These are phyloP conservation scores for Acanthoscelides obtectus DNA, from an alignment of 2,888 invertebrate species.

Conservation along the genomic window DNA sequence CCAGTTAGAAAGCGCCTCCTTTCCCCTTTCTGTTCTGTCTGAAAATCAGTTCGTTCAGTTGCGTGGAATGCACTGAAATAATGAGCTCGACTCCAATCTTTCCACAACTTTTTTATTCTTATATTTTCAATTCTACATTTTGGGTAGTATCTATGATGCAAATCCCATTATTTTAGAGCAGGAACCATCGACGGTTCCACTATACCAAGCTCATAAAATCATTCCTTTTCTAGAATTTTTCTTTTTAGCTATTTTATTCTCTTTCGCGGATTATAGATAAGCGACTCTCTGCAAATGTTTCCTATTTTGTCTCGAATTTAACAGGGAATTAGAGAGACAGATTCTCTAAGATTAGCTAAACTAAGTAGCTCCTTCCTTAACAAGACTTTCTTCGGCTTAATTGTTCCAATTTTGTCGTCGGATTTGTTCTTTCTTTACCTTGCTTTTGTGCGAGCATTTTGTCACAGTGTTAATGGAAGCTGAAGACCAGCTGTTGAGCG, in stretches of 20 bases:
- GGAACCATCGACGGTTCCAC: too few relatives aligned
- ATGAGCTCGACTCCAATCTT: too few relatives aligned
- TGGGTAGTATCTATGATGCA: too few relatives aligned
- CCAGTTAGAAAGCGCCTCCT: too few relatives aligned
- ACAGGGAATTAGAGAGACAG: conserved; percentile 36
- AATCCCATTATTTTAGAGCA: too few relatives aligned
- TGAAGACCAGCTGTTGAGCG: background rate
- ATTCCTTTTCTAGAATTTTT: background rate
- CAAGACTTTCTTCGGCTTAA: conserved; percentile 31
- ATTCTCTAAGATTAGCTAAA: conserved; percentile 34
- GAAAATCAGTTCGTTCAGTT: too few relatives aligned
- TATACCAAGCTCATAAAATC: too few relatives aligned
- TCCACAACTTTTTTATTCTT: too few relatives aligned
- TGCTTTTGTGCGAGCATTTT: background rate
- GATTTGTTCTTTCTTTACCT: conserved; percentile 14
- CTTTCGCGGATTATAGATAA: conserved; percentile 27
- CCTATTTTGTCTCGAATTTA: conserved; percentile 32
- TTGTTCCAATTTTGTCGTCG: conserved; percentile 25
- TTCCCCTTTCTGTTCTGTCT: too few relatives aligned
- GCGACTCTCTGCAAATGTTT: conserved; percentile 23
- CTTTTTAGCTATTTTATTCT: background rate
- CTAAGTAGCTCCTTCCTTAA: conserved; percentile 31
- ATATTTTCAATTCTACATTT: too few relatives aligned
- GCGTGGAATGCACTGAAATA: too few relatives aligned
- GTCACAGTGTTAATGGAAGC: background rate